phyloP scores from a whole-genome alignment of 2,113 vertebrate genomes.

The Myocastor coypus region DNA sequence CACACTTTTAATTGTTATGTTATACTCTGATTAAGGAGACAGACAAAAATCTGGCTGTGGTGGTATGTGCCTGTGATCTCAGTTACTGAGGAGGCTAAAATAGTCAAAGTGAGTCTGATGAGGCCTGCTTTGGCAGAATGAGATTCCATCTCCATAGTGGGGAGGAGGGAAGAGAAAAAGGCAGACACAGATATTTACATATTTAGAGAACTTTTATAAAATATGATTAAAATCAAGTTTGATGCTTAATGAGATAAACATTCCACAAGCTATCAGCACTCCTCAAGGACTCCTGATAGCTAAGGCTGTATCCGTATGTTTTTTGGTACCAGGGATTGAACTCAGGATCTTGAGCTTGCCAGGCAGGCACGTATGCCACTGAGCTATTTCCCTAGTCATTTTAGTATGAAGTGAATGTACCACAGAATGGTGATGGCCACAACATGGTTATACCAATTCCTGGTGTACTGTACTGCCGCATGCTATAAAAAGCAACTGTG shows the following conservation, averaged over 20 bases:
- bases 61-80: not conserved
- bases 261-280: not conserved
- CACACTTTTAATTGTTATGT: not conserved
- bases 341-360: no score
- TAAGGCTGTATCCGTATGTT: not conserved
- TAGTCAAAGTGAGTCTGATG: not conserved
- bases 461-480: not conserved
- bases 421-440: not conserved
- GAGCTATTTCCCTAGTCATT: no score
- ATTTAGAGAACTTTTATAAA: not conserved
- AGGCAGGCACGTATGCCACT: no score
- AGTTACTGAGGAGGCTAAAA: not conserved
- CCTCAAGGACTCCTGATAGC: not conserved
- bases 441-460: not conserved
- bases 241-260: slow-evolving; percentile 29
- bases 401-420: not conserved
- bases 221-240: slow-evolving; percentile 24
- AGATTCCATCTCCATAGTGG: not conserved
- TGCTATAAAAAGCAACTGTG: not conserved
- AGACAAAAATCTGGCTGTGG: not conserved
- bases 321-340: no score
- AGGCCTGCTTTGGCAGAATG: not conserved
- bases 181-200: slow-evolving; percentile 7
- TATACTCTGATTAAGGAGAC: slow-evolving; percentile 4
- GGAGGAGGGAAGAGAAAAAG: not conserved